Conservation (phyloP, 2,113 vertebrate species). For the Mola mola region DNA sequence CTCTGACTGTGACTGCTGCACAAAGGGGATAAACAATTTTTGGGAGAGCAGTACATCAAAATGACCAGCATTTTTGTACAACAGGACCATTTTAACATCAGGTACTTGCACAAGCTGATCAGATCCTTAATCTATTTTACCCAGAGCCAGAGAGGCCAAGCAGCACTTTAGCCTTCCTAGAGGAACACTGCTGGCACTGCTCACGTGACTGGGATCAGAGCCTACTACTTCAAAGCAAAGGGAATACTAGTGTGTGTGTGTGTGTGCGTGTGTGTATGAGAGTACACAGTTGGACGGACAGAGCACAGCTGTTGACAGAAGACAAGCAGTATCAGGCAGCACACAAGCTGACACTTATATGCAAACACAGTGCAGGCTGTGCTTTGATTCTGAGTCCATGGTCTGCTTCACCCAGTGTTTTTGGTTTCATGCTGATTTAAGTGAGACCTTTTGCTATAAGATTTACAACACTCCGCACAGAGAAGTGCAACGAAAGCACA, state of each 20-base stretch:
- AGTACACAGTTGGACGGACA: constrained; percentile 56
- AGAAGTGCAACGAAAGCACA: not conserved
- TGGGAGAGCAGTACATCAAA: too few relatives aligned
- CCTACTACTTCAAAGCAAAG: constrained; percentile 68
- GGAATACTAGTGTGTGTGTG: constrained; percentile 43
- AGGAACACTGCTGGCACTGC: constrained; percentile 59
- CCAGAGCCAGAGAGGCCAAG: constrained; percentile 57
- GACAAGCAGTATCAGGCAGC: constrained; percentile 54
- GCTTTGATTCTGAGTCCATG: constrained; percentile 54
- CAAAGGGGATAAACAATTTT: too few relatives aligned
- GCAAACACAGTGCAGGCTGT: constrained; percentile 42
- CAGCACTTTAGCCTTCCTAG: constrained; percentile 52
- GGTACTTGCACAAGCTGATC: constrained; percentile 4
- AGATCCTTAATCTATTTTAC: constrained; percentile 64
- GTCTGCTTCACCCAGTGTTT: constrained; percentile 5
- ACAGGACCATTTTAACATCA: too few relatives aligned
- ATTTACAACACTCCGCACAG: not conserved
- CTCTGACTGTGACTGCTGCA: too few relatives aligned
- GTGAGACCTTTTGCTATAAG: constrained; percentile 3
- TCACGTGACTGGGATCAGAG: constrained; percentile 67
- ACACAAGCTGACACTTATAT: constrained; percentile 53
- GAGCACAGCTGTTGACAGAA: constrained; percentile 74
- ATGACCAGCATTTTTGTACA: too few relatives aligned
- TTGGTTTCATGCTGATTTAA: constrained; percentile 18
- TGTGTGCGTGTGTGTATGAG: constrained; percentile 28